Base-by-base conservation (phyloP, 2,888 invertebrate genomes). In the Acleris laterana region DNA sequence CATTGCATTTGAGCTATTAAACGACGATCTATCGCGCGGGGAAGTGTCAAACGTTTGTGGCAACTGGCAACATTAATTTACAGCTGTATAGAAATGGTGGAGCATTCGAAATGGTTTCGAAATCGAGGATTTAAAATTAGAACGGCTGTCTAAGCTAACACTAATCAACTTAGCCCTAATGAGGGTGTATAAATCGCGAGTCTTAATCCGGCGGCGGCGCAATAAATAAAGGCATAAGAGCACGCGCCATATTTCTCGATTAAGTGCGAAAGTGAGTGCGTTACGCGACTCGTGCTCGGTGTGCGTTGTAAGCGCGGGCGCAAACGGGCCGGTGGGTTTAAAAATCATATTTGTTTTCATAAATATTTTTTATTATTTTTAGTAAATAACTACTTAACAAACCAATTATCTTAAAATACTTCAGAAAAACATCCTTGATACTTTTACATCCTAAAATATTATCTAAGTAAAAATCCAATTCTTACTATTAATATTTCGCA, bases 241-340 rank as follows among this genome's bases (percentile, higher is more conserved):
- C 88, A 84, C 83, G 84, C 84, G 87, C 92, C 90, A 92, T 92
- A 92, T 92, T 91, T 92, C 91, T 90, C 89, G 92, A 92, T 92
- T 92, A 92, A 89, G 88, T 89, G 89, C 90, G 87, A 91, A 91
- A 89, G 90, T 88, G 86, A 77, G 87, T 79, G 74, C 62, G 73
- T 74, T 70, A 71, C 70, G 71, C 72, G 64, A 61, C 25, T 25
- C 56, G 63, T 50, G 63, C 50, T 56, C 66, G 28, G 59, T 48
- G 59, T 42, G 49, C 28, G 56, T 17, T n/a, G 19, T 49, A 58
- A 57, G 67, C 62, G 57, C 57, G 42, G 11, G 52, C 52, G 61
- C 61, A 51, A 11, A 57, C 57, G 19, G 5, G n/a, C 25, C n/a
- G 46, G 17, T 5, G 17, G 7, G 46, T n/a, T 46, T 46, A 4